phyloP scores from a whole-genome alignment of 2,113 vertebrate species.

The Casuarius casuarius region DNA sequence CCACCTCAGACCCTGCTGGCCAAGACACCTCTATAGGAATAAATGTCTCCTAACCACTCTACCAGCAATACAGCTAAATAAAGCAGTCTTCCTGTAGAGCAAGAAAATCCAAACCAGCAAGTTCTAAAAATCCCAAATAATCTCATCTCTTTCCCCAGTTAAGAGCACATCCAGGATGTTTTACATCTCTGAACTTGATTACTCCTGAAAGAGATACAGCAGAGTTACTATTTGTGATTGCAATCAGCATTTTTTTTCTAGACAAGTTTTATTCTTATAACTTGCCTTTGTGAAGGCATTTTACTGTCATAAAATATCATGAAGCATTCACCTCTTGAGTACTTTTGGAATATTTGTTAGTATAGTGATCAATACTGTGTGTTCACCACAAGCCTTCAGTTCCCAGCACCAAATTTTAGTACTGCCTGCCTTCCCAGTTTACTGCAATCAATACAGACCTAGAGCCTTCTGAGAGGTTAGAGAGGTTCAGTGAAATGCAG shows the following conservation, averaged over 20 bases:
- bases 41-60: not conserved
- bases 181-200: constrained; percentile 11
- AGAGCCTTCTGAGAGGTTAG: not conserved
- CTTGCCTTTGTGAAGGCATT: not conserved
- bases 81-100: constrained; percentile 40
- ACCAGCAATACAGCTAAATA: not conserved
- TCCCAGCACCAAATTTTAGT: not conserved
- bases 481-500: not conserved
- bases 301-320: not conserved
- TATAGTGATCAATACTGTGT: not conserved
- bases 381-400: not conserved
- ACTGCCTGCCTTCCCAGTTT: not conserved
- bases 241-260: not conserved
- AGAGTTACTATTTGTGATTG: not conserved
- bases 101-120: constrained; percentile 59
- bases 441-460: not conserved
- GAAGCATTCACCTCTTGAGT: not conserved
- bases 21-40: not conserved
- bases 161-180: not conserved
- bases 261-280: not conserved
- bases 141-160: constrained; percentile 20
- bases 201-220: not conserved
- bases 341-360: accelerated
- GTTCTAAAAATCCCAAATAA: constrained; percentile 43
- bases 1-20: not conserved